Base-by-base conservation (phyloP, 2,888 invertebrate species). In the Epsilonema sp. region DNA sequence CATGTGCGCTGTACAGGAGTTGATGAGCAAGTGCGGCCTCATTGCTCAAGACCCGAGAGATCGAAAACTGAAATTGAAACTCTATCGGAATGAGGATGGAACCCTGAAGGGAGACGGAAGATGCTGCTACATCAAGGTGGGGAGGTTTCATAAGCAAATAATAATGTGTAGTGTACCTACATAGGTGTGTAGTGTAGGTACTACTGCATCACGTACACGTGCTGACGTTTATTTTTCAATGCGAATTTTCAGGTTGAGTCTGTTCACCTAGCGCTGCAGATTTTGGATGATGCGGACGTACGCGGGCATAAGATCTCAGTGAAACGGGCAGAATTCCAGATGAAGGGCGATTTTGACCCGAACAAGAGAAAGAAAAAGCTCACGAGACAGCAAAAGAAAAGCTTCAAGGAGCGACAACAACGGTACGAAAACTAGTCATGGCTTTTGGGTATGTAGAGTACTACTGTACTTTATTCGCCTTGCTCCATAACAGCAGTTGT, bases 1-100 rank as follows among this genome's bases (percentile, higher is more conserved):
- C 31, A 31, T 11, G 8, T 31, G 8, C 8, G 8, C 16, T 63
- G 84, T 89, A 69, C 75, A 82, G 40, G 81, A 85, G 62, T 70
- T 94, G 36, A 92, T 97, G 83, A 78, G 79, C 57, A 97, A 97
- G 68, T 97, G 82, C 73, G 97, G 97, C 3, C 74, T 97, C 52
- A 78, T 97, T 26, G 84, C 86, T 74, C 76, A 82, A 57, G 90
- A 94, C 66, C 75, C 78, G 0, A 73, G 75, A 41, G 78, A 76
- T 13, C 79, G 78, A 55, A 63, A 66, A 63, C 79, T 80, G 67
- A 92, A 87, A 69, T 70, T 90, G 1, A 94, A 94, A 71, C 68
- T 99, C 31, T 99, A 99, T 66, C 76, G 74, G 55, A 85, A 87
- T 61, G 77, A 80, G 0, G 77, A 84, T 53, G 75, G 75, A 3